Evolutionary conservation across 2,888 invertebrate genomes (phyloP).

Genomic region (Pilophorus perplexus): DNA sequence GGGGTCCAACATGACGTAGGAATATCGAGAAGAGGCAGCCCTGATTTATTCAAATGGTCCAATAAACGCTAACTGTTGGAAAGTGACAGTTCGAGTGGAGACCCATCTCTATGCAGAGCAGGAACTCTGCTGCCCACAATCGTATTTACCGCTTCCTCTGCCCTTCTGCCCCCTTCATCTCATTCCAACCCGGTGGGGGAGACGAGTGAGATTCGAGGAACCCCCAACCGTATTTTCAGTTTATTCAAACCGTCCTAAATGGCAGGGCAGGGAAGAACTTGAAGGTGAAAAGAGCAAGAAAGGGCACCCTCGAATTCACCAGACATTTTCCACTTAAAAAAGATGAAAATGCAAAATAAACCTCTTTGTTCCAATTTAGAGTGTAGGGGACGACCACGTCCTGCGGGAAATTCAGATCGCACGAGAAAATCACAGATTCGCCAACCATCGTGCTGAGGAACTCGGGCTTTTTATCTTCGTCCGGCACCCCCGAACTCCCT

Average conservation of each 20-base stretch:
- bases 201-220: too few species aligned
- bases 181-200: too few species aligned
- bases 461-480: slow-evolving; percentile 50
- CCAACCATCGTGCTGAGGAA: slow-evolving; percentile 69
- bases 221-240: too few species aligned
- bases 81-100: slow-evolving; percentile 32
- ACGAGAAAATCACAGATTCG: slow-evolving; percentile 75
- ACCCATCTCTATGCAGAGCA: slow-evolving; percentile 35
- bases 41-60: slow-evolving; percentile 33
- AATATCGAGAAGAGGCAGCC: slow-evolving; percentile 2
- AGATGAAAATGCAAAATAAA: too few species aligned
- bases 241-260: too few species aligned
- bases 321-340: too few species aligned
- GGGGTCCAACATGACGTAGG: too few species aligned
- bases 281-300: too few species aligned
- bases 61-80: slow-evolving; percentile 22
- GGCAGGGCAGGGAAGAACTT: too few species aligned
- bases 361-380: slow-evolving; percentile 86
- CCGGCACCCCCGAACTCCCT: slow-evolving; percentile 43
- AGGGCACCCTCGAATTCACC: too few species aligned
- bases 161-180: neutral
- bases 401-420: slow-evolving; percentile 83
- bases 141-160: slow-evolving; percentile 37
- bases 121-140: slow-evolving; percentile 36
- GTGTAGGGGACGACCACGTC: slow-evolving; percentile 81